A percentile compares a stretch with the other conserved stretches of the same genome.
Conservation (phyloP, 2,113 vertebrate genomes). For the Muntiacus reevesi region DNA sequence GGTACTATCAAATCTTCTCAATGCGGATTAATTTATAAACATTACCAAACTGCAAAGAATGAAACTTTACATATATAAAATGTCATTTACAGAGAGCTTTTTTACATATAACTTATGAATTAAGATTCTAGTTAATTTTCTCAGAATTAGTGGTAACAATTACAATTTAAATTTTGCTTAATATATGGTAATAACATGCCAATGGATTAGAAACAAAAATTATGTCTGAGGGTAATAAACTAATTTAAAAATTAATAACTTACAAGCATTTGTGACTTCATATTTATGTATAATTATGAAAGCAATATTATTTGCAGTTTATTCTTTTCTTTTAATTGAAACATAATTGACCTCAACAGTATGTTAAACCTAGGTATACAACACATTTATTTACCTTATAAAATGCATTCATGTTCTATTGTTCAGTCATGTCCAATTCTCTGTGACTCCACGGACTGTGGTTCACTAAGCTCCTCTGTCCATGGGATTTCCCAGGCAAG, state of each 20-base stretch:
- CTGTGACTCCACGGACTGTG: neutral
- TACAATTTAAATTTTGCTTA: neutral
- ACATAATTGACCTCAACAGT: neutral
- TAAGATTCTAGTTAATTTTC: neutral
- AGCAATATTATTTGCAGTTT: neutral
- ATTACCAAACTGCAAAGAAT: neutral
- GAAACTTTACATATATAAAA: neutral
- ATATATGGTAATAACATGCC: neutral
- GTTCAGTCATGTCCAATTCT: neutral
- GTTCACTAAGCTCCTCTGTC: neutral
- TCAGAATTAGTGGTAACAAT: neutral
- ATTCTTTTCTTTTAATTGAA: neutral
- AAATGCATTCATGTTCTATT: neutral
- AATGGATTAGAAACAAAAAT: neutral
- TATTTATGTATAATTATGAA: neutral
- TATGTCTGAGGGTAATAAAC: neutral
- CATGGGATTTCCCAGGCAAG: neutral
- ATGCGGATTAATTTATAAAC: neutral
- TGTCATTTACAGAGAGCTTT: neutral
- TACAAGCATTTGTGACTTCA: neutral
- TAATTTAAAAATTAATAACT: neutral
- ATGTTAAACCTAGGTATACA: neutral
- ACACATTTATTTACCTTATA: neutral
- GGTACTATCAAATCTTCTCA: neutral
- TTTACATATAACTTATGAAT: neutral